phyloP scores from a whole-genome alignment of 2,113 vertebrate genomes.

The Oxyruncus cristatus region DNA sequence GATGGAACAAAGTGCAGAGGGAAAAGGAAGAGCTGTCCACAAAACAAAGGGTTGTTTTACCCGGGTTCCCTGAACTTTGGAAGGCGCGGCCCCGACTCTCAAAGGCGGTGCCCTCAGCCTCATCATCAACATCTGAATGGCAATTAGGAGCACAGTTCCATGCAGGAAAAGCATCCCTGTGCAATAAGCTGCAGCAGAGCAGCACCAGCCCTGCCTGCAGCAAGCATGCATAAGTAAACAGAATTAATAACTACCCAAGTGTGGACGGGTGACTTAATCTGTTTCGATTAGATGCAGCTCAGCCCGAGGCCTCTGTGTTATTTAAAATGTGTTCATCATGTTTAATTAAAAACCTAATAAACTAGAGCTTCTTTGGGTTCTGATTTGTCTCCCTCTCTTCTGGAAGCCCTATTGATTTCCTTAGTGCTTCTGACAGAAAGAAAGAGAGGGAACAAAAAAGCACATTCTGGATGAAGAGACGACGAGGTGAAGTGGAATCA shows the following conservation, averaged over 20 bases:
- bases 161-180: constrained; percentile 63
- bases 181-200: constrained; percentile 57
- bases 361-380: constrained; percentile 26
- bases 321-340: constrained; percentile 77
- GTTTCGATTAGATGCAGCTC: constrained; percentile 70
- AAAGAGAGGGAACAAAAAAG: neutral
- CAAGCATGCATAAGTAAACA: constrained; percentile 74
- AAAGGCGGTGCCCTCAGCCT: constrained; percentile 57
- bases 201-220: constrained; percentile 58
- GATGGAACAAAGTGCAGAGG: neutral
- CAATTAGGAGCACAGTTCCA: constrained; percentile 57
- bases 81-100: constrained; percentile 7
- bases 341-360: constrained; percentile 82
- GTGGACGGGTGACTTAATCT: constrained; percentile 75
- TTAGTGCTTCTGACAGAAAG: neutral
- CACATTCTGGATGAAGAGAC: neutral
- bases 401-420: neutral
- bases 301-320: constrained; percentile 67
- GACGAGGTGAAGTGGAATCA: neutral
- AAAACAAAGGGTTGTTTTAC: neutral
- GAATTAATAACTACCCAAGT: constrained; percentile 73
- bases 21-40: neutral
- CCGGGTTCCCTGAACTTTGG: neutral
- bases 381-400: constrained; percentile 37
- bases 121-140: constrained; percentile 62